Base-by-base conservation (phyloP, 2,113 vertebrate species). In the Gopherus flavomarginatus region DNA sequence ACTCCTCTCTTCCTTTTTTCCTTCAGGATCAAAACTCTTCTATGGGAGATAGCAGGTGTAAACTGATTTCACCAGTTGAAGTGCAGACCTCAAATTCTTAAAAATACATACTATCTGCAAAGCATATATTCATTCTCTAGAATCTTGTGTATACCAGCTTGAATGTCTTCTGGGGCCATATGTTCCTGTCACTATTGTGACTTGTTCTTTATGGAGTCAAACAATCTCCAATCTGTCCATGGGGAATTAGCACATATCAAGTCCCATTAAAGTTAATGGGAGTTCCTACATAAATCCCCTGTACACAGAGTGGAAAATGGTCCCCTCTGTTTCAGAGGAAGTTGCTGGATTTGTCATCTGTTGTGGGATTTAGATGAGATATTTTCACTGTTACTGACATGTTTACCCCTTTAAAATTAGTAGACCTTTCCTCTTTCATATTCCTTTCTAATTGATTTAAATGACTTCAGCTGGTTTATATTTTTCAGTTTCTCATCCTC, bases 381-480 rank as follows among this genome's bases (percentile, higher is more conserved):
- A 17, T n/a, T 69, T 62, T 35, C 29, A 13, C 29, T 14, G 53
- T 54, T 86, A 69, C 16, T 54, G n/a, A 65, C 57, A 44, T 29
- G 27, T 52, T 83, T 69, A 9, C 87, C 38, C 81, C 89, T 96
- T 94, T 59, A 56, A 92, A 79, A 22, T 17, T 24, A 88, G 35
- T 86, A 52, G 14, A 84, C 90, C 50, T 88, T 94, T 47, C 47
- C 80, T 95, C 81, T 81, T 92, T 93, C 47, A 42, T 50, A 5
- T 44, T 93, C 4, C 85, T 96, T 95, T 88, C 4, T 97, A 91
- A 91, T 13, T 83, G 3, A 42, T 59, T 85, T 72, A 44, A 62
- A 5, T 88, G 54, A 31, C 21, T 17, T 89, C 53, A 17, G 2
- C 31, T 59, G 8, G 17, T 29, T 95, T 93, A 96, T 56, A 54